A percentile compares a stretch with the other conserved stretches of the same genome.
phyloP scores from a whole-genome alignment of 1,140 invertebrate genomes.

The Portunus trituberculatus region DNA sequence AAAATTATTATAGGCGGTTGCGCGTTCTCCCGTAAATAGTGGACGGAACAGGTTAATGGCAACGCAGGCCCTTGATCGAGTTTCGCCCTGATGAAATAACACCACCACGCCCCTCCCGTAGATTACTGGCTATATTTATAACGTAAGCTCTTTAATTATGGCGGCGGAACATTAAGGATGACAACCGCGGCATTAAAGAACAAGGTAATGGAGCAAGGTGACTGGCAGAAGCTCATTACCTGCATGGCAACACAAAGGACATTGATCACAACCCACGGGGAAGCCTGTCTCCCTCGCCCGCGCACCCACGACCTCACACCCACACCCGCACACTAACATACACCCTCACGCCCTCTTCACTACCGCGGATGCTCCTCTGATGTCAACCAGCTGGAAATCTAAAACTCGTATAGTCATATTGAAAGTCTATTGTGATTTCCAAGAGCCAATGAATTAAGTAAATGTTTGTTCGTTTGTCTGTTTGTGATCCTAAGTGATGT shows the following conservation, averaged over 20 bases:
- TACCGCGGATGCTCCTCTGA: neutral
- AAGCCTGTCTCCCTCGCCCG: neutral
- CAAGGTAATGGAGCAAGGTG: conserved; percentile 1
- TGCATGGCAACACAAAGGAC: neutral
- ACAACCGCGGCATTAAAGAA: neutral
- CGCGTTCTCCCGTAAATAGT: neutral
- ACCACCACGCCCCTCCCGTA: neutral
- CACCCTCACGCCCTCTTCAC: neutral
- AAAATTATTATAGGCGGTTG: conserved; percentile 13
- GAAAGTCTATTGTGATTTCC: neutral
- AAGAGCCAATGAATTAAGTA: neutral
- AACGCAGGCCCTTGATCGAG: neutral
- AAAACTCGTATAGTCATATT: neutral
- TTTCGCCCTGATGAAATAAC: conserved; percentile 3
- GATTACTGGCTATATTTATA: neutral
- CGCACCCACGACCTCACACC: too few relatives aligned
- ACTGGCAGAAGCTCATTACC: conserved; percentile 1
- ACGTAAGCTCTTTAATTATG: conserved; percentile 7
- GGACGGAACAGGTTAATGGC: conserved; percentile 9
- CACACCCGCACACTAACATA: too few relatives aligned
- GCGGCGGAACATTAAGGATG: neutral
- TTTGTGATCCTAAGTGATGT: too few relatives aligned
- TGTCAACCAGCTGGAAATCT: neutral
- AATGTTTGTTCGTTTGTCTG: neutral
- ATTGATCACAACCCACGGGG: neutral